A percentile compares a stretch with the other conserved stretches of the same genome.
Evolutionary conservation across 1,140 invertebrate species (phyloP).

Genomic region (Caligus rogercresseyi): DNA sequence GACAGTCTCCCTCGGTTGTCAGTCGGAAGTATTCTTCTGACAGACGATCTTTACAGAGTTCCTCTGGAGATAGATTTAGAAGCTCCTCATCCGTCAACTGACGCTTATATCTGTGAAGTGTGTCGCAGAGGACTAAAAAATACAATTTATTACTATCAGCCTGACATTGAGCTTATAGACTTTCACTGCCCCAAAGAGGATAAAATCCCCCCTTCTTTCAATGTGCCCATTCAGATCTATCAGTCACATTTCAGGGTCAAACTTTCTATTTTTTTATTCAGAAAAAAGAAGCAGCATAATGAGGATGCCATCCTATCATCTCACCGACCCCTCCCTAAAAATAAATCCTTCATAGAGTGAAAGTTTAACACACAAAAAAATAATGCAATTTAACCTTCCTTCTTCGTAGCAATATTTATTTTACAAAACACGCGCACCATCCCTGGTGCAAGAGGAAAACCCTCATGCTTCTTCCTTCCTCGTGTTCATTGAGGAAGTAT

Average conservation of each 20-base stretch:
- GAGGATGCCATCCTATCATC: background rate
- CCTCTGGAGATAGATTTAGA: slow-evolving; percentile 44
- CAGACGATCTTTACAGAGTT: slow-evolving; percentile 62
- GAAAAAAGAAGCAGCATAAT: background rate
- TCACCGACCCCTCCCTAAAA: background rate
- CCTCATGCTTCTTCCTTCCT: too few species aligned
- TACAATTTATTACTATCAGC: background rate
- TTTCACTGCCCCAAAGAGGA: background rate
- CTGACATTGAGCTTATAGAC: background rate
- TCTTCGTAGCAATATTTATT: too few species aligned
- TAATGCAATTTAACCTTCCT: background rate
- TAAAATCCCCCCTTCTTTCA: background rate
- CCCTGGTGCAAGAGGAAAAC: too few species aligned
- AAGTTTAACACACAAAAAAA: background rate
- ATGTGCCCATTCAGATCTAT: background rate
- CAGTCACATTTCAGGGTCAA: background rate
- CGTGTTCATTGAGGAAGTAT: too few species aligned
- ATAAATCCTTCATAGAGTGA: background rate
- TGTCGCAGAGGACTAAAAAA: background rate
- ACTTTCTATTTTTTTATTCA: background rate
- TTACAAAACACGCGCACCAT: too few species aligned
- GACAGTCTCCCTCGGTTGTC: slow-evolving; percentile 61
- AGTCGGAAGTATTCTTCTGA: slow-evolving; percentile 76
- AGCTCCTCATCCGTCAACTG: slow-evolving; percentile 1
- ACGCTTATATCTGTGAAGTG: background rate